Evolutionary conservation across 2,888 invertebrate species (phyloP).

Genomic region (Calameuta filiformis): DNA sequence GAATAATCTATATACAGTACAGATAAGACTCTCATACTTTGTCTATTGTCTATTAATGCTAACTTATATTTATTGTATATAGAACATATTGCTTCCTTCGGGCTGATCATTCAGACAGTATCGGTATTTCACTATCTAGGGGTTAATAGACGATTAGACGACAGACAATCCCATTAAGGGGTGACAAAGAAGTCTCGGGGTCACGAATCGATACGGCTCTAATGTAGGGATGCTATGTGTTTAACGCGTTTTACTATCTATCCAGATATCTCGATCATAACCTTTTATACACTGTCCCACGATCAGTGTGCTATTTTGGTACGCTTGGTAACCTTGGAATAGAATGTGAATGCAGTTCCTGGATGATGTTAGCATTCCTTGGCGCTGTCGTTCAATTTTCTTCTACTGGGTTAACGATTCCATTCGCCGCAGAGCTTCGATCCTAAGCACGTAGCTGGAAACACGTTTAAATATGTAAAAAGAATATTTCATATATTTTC

Average conservation of each 20-base stretch:
- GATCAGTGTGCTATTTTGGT: background rate
- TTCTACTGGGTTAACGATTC: background rate
- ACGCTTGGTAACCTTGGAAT: background rate
- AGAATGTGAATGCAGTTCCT: background rate
- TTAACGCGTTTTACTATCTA: background rate
- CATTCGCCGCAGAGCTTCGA: background rate
- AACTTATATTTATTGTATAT: background rate
- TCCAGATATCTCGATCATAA: background rate
- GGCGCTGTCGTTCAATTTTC: background rate
- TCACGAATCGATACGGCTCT: constrained; percentile 27
- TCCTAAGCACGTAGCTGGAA: background rate
- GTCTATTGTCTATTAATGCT: background rate
- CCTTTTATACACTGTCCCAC: background rate
- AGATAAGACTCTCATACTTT: background rate
- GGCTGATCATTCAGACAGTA: constrained; percentile 25
- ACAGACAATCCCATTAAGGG: constrained; percentile 39
- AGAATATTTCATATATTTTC: background rate
- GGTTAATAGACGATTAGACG: constrained; percentile 51
- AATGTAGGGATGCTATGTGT: constrained; percentile 13
- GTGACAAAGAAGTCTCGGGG: constrained; percentile 26
- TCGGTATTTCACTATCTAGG: constrained; percentile 26
- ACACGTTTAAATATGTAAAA: background rate
- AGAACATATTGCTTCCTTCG: background rate
- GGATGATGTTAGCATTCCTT: background rate
- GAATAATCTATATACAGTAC: background rate